phyloP scores from a whole-genome alignment of 2,113 vertebrate species.

The Clupea harengus region DNA sequence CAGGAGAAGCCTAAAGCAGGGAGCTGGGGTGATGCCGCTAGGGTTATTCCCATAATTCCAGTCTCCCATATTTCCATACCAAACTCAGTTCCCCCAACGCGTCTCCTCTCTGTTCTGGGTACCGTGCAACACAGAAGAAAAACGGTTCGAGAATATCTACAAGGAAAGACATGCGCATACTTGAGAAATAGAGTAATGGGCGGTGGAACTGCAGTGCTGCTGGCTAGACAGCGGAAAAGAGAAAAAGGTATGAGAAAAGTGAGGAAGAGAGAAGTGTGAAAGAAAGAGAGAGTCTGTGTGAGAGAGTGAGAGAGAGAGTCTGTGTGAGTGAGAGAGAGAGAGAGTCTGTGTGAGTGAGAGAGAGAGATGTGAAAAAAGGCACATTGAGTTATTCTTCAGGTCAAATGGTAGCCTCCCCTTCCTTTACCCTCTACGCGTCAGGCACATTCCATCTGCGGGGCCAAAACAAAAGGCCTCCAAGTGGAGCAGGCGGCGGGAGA shows the following conservation, averaged over 20 bases:
- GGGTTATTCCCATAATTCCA: neutral
- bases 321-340: neutral
- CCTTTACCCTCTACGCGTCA: constrained; percentile 53
- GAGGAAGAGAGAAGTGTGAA: neutral
- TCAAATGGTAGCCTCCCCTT: constrained; percentile 40
- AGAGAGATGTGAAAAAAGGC: neutral
- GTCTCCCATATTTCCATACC: neutral
- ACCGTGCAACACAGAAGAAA: neutral
- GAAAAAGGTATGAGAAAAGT: constrained; percentile 10
- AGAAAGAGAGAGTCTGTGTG: neutral
- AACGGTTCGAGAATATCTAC: neutral
- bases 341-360: neutral
- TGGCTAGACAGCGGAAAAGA: constrained; percentile 1
- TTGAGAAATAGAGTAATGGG: neutral
- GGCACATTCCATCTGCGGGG: constrained; percentile 50
- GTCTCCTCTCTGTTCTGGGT: neutral
- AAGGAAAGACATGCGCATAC: neutral
- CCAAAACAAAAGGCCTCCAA: constrained; percentile 50
- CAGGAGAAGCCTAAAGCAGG: neutral
- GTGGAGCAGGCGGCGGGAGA: constrained; percentile 57
- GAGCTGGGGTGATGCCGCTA: neutral
- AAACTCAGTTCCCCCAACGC: neutral
- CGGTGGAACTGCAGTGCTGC: neutral
- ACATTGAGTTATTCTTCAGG: constrained; percentile 36
- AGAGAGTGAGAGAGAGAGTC: neutral